Evolutionary conservation across 2,797 vertebrate species (phyloP), one percentile per base, ranked within the genome.

Genomic region (Amblyopsis hoosieri): DNA sequence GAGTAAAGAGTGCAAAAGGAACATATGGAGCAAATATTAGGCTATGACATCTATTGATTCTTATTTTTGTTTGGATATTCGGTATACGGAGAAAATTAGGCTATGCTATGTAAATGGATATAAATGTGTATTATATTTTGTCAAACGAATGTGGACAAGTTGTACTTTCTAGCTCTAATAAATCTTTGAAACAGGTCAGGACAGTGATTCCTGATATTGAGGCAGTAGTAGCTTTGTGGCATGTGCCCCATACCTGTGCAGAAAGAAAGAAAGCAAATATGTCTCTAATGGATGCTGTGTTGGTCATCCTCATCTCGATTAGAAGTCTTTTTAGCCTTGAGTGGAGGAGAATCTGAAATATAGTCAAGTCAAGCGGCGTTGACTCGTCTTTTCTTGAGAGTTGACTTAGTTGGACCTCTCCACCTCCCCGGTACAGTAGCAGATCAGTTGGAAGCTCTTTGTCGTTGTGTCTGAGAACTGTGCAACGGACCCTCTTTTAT

Each of bases 231-330:
- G 23, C 23, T 23, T 23, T 23, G 23, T 10, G 8, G 9, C 49
- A 1, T 46, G n/a, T 2, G 19, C 55, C 9, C 58, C 83, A 61
- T 79, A 93, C 92, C 89, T 92, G 91, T 45, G 79, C 74, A 45
- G 79, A 78, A 14, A 90, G 14, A 61, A 73, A 83, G 54, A 90
- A 62, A 52, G 79, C 2, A 58, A 87, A 69, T 31, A 89, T 14
- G 49, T 56, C 58, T 76, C 23, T 82, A 37, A 66, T 31, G 33
- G 33, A 8, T 52, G 72, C 69, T 49, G 66, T 12, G 50, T 45
- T 51, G 15, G 51, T 14, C 86, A 89, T 91, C 62, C 69, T 87
- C 29, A 15, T 66, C 37, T 33, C 54, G 54, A 12, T 57, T 12
- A 13, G 45, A 14, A 14, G 29, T 52, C 52, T 60, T 31, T 55